Evolutionary conservation across 2,113 vertebrate genomes (phyloP).

Genomic region (Dinomys branickii): DNA sequence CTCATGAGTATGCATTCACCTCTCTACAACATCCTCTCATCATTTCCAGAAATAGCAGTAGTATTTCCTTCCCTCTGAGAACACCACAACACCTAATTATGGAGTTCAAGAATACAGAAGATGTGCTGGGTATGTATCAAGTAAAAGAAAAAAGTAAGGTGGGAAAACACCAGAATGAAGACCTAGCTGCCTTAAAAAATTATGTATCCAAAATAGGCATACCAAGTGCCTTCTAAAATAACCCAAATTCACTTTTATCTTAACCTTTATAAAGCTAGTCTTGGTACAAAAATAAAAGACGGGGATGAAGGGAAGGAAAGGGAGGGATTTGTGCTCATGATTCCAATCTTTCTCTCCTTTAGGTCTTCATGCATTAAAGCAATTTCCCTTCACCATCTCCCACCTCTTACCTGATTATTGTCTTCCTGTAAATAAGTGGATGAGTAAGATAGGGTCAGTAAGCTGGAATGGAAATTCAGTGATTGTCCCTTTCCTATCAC

Average conservation of each 20-base stretch:
- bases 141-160: neutral
- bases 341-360: neutral
- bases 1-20: too few species aligned
- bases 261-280: neutral
- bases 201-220: neutral
- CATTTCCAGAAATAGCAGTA: neutral
- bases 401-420: neutral
- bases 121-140: neutral
- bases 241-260: constrained; percentile 18
- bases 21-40: neutral
- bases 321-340: neutral
- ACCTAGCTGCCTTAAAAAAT: neutral
- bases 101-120: constrained; percentile 39
- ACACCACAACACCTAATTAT: constrained; percentile 31
- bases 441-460: neutral
- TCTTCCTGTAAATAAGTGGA: neutral
- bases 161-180: constrained; percentile 28
- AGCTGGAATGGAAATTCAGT: neutral
- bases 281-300: too few species aligned
- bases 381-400: neutral
- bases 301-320: neutral
- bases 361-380: neutral
- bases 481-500: neutral
- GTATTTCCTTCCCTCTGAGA: neutral
- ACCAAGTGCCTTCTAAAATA: neutral